Conservation (phyloP, 1,140 invertebrate species). For the Drosophila littoralis region DNA sequence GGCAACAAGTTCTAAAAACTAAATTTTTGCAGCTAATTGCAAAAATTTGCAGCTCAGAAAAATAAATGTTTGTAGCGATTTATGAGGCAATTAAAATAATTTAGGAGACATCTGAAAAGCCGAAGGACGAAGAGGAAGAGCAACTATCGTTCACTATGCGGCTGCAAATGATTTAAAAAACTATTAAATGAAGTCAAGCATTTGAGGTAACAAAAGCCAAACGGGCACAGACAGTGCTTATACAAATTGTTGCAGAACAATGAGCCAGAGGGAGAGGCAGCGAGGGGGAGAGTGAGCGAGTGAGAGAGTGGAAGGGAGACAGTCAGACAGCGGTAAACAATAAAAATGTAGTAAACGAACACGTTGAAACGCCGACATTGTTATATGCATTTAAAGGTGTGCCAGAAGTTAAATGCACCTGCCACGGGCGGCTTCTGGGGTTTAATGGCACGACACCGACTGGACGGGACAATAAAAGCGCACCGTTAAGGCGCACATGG, state of each 20-base stretch:
- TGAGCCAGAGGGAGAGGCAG: neutral
- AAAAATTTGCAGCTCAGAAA: too few relatives aligned
- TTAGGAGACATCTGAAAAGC: neutral
- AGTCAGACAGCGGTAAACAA: constrained; percentile 35
- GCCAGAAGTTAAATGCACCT: constrained; percentile 79
- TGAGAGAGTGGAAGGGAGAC: neutral
- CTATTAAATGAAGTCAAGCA: constrained; percentile 46
- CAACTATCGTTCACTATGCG: neutral
- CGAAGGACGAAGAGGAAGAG: neutral
- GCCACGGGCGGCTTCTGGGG: constrained; percentile 52
- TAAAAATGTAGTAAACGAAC: constrained; percentile 55
- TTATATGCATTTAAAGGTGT: constrained; percentile 62
- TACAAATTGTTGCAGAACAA: constrained; percentile 57
- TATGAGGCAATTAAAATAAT: neutral
- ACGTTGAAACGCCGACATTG: constrained; percentile 62
- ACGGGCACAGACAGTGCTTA: constrained; percentile 10
- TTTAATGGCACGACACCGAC: constrained; percentile 37
- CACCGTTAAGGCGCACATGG: constrained; percentile 31
- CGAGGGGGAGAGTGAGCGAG: neutral
- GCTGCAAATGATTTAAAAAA: constrained; percentile 25
- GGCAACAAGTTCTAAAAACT: too few relatives aligned
- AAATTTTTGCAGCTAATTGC: too few relatives aligned
- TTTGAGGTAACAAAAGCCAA: constrained; percentile 40
- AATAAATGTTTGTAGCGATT: too few relatives aligned
- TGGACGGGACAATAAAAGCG: constrained; percentile 42